A percentile compares a stretch with the other conserved stretches of the same genome.
These are phyloP conservation scores for Aegithalos caudatus DNA, from an alignment of 2,113 vertebrate genomes.

Conservation along the genomic window DNA sequence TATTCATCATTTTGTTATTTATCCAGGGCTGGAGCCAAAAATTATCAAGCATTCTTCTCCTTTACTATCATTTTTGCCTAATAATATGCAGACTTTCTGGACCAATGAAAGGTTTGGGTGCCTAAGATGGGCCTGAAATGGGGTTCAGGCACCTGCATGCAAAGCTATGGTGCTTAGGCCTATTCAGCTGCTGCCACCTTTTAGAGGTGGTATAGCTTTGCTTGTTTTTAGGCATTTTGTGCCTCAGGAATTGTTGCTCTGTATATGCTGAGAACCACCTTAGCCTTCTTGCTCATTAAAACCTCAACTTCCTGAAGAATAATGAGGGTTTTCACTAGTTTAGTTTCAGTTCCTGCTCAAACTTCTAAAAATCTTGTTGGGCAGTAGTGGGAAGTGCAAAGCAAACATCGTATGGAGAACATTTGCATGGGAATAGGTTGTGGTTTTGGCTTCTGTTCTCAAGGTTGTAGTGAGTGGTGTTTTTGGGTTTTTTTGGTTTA, in stretches of 20 bases:
- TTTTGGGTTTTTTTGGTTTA: too few relatives aligned
- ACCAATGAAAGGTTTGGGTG: background rate
- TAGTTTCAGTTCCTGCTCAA: background rate
- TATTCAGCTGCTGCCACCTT: background rate
- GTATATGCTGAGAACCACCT: background rate
- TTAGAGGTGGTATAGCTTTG: background rate
- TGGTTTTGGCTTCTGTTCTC: background rate
- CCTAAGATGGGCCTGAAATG: background rate
- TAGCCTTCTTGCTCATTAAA: background rate
- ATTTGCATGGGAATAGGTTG: background rate
- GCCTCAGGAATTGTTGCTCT: background rate
- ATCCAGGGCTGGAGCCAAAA: background rate
- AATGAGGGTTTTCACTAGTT: background rate
- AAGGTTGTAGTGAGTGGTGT: background rate
- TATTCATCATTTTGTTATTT: background rate
- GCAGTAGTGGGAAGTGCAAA: background rate
- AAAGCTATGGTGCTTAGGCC: background rate
- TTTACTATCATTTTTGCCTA: background rate
- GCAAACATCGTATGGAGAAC: rapidly evolving
- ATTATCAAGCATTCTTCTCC: background rate
- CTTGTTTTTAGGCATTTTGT: background rate
- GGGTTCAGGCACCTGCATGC: background rate
- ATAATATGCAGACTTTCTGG: background rate
- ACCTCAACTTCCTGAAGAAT: background rate
- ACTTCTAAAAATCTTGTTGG: background rate